Evolutionary conservation across 1,140 invertebrate species (phyloP).

Genomic region (Aphidius gifuensis): DNA sequence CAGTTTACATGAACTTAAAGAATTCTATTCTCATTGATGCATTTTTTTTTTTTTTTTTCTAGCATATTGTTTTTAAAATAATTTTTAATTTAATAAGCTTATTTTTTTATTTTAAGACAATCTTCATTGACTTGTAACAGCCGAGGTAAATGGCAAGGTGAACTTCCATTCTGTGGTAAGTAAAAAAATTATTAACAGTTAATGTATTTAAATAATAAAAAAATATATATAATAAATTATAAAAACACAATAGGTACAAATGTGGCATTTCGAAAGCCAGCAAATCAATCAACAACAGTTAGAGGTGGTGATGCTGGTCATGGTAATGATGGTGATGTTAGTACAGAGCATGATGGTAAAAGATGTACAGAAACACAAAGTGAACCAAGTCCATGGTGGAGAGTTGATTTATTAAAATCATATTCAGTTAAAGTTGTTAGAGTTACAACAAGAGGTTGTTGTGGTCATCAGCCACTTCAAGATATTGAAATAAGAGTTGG

Average conservation of each 20-base stretch:
- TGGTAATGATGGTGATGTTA: constrained; percentile 81
- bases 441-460: constrained; percentile 82
- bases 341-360: constrained; percentile 80
- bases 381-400: constrained; percentile 89
- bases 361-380: constrained; percentile 85
- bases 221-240: constrained; percentile 4
- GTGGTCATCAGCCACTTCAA: constrained; percentile 84
- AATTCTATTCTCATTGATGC: constrained; percentile 4
- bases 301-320: constrained; percentile 76
- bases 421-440: constrained; percentile 81
- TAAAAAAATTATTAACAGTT: constrained; percentile 16
- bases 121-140: constrained; percentile 65
- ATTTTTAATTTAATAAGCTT: neutral
- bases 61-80: neutral
- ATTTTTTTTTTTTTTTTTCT: neutral
- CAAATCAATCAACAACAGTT: constrained; percentile 85
- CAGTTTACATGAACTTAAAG: too few relatives aligned
- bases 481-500: constrained; percentile 89
- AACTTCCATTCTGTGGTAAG: constrained; percentile 81
- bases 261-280: constrained; percentile 80
- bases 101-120: constrained; percentile 45
- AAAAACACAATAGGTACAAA: constrained; percentile 65
- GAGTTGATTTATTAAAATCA: constrained; percentile 78
- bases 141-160: constrained; percentile 72
- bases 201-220: neutral